A percentile compares a stretch with the other conserved stretches of the same genome.
Conservation (phyloP, 2,113 vertebrate species). For the Barnardius zonarius region DNA sequence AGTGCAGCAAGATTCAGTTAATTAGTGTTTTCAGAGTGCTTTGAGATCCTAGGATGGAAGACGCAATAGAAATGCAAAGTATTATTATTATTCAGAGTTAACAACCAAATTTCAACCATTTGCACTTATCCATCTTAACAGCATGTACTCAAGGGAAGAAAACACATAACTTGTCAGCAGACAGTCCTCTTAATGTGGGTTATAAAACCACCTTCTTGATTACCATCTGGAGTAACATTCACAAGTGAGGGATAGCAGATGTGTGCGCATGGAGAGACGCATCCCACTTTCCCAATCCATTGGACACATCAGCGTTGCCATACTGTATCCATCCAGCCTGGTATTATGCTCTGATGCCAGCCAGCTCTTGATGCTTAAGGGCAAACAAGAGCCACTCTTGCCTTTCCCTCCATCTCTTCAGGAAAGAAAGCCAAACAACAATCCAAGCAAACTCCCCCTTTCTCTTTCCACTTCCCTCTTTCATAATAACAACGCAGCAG, state of each 20-base stretch:
- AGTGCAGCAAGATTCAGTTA: constrained; percentile 50
- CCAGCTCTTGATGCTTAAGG: neutral
- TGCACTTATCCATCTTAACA: constrained; percentile 75
- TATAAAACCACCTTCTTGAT: constrained; percentile 78
- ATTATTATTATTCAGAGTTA: constrained; percentile 78
- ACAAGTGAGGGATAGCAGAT: constrained; percentile 73
- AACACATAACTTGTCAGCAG: constrained; percentile 77
- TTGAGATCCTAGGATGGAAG: constrained; percentile 69
- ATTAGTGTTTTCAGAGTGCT: constrained; percentile 66
- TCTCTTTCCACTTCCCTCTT: neutral
- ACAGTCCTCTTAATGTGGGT: constrained; percentile 75
- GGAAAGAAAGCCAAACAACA: neutral
- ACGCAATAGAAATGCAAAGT: constrained; percentile 73
- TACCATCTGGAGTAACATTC: constrained; percentile 76
- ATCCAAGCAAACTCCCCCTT: neutral
- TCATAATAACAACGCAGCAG: constrained; percentile 35
- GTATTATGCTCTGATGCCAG: neutral
- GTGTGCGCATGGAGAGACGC: constrained; percentile 56
- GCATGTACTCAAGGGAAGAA: constrained; percentile 72
- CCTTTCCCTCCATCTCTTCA: neutral
- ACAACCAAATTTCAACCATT: constrained; percentile 77
- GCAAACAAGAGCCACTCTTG: neutral
- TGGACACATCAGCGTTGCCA: constrained; percentile 47
- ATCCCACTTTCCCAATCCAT: constrained; percentile 57
- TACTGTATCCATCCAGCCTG: constrained; percentile 17